Base-by-base conservation (phyloP, 1,140 invertebrate genomes). In the Acromyrmex heyeri region DNA sequence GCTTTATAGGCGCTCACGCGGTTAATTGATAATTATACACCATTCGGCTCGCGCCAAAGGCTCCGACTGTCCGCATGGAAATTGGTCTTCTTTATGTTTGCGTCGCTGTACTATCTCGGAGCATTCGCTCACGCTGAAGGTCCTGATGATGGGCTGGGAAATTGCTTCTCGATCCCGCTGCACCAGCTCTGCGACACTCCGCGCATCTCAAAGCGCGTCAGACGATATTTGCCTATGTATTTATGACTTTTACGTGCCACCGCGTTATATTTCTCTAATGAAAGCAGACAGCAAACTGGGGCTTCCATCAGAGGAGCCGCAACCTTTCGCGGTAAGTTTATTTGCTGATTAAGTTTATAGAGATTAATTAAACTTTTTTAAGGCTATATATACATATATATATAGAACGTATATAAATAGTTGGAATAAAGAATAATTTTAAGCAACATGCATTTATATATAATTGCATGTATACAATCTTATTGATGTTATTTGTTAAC, bases 21-120 rank as follows among this genome's bases (percentile, higher is more conserved):
- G 12, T 7, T 86, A 90, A 90, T 89, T 90, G 87, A 50, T 86
- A 86, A 86, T 90, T 90, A 85, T 67, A 72, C 79, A 21, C n/a
- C 30, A 64, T 61, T 69, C 27, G 50, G 21, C 21, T 61, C 62
- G 34, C 10, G 44, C 70, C 53, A 75, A 64, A 83, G 55, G 30
- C 24, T 53, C 59, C 30, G 21, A 44, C 57, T 85, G 59, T 50
- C 27, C 50, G 53, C 34, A 57, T 76, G 48, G n/a, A 85, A 88
- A 77, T 85, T 85, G 70, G 12, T 24, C 62, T 50, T 65, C 61
- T 83, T 83, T 85, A 78, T 85, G 34, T 85, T 78, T 85, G 50
- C 62, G 48, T 48, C 75, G 73, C 44, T 55, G 4, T 69, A 44
- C 24, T n/a, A 27, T 73, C 61, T 72, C 62, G 38, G 27, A 55